Conservation (phyloP, 2,797 vertebrate species). For the Danio albolineatus region DNA sequence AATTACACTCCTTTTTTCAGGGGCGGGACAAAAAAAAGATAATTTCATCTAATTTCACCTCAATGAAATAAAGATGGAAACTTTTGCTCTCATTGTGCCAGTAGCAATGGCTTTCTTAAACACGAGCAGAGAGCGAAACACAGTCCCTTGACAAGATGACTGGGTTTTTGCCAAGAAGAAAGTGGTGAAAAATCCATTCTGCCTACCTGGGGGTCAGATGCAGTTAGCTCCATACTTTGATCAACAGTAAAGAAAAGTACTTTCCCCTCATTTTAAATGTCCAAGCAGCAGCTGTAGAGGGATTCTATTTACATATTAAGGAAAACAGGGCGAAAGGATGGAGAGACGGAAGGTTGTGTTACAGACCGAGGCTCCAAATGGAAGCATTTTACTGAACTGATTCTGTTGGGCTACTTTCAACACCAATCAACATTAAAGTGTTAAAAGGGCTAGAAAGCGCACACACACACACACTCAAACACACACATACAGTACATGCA, state of each 20-base stretch:
- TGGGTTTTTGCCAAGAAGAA: constrained; percentile 58
- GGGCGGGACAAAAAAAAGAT: constrained; percentile 38
- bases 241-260: constrained; percentile 55
- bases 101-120: constrained; percentile 62
- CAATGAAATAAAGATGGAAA: constrained; percentile 70
- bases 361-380: constrained; percentile 61
- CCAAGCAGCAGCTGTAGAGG: constrained; percentile 60
- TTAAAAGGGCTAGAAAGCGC: constrained; percentile 42
- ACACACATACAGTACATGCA: constrained; percentile 12
- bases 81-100: constrained; percentile 61
- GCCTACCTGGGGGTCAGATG: constrained; percentile 66
- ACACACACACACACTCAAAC: constrained; percentile 9
- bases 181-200: constrained; percentile 51
- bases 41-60: constrained; percentile 62
- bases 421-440: constrained; percentile 61
- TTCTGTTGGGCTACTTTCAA: constrained; percentile 62
- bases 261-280: constrained; percentile 56
- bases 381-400: constrained; percentile 64
- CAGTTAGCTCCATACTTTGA: constrained; percentile 62
- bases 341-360: constrained; percentile 40
- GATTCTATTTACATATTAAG: constrained; percentile 68
- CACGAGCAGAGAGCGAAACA: constrained; percentile 22
- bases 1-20: constrained; percentile 53
- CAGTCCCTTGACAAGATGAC: constrained; percentile 43
- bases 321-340: constrained; percentile 47